phyloP scores from a whole-genome alignment of 2,888 invertebrate species.

The Agrochola circellaris region DNA sequence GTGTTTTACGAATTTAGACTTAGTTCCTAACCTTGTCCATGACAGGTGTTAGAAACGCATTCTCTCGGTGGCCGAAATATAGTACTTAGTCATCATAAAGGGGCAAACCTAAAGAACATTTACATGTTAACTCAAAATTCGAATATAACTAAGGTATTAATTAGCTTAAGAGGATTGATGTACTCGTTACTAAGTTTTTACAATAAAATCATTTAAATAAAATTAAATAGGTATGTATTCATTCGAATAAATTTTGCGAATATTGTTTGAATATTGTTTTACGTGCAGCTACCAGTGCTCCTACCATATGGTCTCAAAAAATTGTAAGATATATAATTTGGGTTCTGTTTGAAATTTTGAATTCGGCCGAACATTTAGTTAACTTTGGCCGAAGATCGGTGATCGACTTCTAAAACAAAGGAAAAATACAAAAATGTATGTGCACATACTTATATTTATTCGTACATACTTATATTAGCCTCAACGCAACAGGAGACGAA shows the following conservation, averaged over 20 bases:
- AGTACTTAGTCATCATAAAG: neutral
- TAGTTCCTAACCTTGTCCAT: too few relatives aligned
- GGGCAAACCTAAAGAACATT: constrained; percentile 5
- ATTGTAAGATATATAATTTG: neutral
- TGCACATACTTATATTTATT: too few relatives aligned
- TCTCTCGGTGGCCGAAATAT: neutral
- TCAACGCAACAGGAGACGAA: neutral
- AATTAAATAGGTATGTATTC: neutral
- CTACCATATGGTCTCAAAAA: neutral
- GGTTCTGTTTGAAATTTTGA: constrained; percentile 2
- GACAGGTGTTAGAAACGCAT: neutral
- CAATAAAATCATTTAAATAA: constrained; percentile 17
- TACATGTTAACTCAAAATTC: neutral
- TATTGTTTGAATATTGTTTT: neutral
- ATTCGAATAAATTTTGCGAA: constrained; percentile 12
- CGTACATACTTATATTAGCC: too few relatives aligned
- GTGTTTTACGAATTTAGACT: neutral
- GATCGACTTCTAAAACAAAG: neutral
- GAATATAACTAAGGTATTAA: constrained; percentile 24
- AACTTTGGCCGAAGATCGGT: neutral
- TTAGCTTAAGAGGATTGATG: neutral
- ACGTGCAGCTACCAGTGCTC: neutral
- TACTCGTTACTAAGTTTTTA: constrained; percentile 11
- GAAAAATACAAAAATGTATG: neutral
- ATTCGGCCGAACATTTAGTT: neutral